Percentiles rank a stretch among this genome's conserved stretches.
These are phyloP conservation scores for Garra rufa DNA, from an alignment of 2,113 vertebrate genomes.

Conservation along the genomic window DNA sequence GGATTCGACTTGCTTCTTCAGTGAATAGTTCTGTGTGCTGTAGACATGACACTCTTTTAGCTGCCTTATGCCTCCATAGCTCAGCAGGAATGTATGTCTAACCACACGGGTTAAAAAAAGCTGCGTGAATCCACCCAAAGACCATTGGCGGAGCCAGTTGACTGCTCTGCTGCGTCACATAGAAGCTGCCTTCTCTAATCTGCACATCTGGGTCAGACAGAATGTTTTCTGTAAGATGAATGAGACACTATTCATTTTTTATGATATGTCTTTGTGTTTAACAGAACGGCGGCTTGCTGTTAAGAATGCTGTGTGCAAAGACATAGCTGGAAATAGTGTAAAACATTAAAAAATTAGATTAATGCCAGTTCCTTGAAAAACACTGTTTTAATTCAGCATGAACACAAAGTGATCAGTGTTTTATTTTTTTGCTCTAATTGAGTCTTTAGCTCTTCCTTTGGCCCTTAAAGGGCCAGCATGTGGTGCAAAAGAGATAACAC, in stretches of 20 bases:
- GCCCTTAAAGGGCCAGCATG: conserved; percentile 32
- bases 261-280: conserved; percentile 30
- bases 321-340: background rate
- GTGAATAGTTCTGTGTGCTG: background rate
- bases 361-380: no score
- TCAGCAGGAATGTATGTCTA: conserved; percentile 16
- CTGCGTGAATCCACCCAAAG: conserved; percentile 40
- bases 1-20: background rate
- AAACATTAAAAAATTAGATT: background rate
- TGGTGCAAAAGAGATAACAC: conserved; percentile 32
- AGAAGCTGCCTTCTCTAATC: conserved; percentile 33
- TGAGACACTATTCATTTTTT: conserved; percentile 26
- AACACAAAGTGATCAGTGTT: background rate
- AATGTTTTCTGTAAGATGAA: conserved; percentile 25
- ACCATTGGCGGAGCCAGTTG: background rate
- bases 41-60: background rate
- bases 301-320: background rate
- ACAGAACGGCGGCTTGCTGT: background rate
- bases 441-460: background rate
- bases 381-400: background rate
- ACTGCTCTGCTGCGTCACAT: background rate
- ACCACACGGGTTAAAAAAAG: conserved; percentile 49
- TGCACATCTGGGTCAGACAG: conserved; percentile 55
- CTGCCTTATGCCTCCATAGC: conserved; percentile 20
- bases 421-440: background rate